These are phyloP conservation scores for Chaenodraco wilsoni DNA, from an alignment of 2,797 vertebrate genomes.

Conservation along the genomic window DNA sequence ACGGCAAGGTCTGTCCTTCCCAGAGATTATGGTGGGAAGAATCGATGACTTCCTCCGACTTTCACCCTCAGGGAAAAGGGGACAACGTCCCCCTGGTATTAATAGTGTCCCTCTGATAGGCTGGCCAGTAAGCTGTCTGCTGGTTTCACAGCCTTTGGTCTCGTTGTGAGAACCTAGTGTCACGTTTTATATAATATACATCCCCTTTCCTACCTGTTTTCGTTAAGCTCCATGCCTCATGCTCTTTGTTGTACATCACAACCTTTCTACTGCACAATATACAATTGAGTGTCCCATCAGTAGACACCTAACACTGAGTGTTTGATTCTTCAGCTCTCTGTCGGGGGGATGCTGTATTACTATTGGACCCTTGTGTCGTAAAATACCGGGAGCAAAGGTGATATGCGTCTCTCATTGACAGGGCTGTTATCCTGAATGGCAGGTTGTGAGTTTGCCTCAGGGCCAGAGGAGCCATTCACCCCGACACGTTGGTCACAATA, in stretches of 20 bases:
- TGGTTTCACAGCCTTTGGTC: constrained; percentile 48
- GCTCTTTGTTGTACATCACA: constrained; percentile 62
- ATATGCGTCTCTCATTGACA: constrained; percentile 43
- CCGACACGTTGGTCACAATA: constrained; percentile 48
- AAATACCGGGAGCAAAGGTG: constrained; percentile 51
- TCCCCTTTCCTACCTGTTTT: constrained; percentile 60
- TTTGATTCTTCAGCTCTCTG: constrained; percentile 51
- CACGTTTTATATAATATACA: constrained; percentile 55
- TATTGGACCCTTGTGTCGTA: constrained; percentile 39
- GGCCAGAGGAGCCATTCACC: constrained; percentile 46
- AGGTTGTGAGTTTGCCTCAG: constrained; percentile 44
- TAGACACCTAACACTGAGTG: constrained; percentile 60
- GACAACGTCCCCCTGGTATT: constrained; percentile 73
- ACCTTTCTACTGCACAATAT: constrained; percentile 55
- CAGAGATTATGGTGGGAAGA: constrained; percentile 81
- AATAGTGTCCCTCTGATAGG: constrained; percentile 75
- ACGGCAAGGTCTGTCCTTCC: constrained; percentile 73
- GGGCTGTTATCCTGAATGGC: constrained; percentile 47
- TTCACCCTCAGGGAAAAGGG: constrained; percentile 63
- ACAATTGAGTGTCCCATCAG: constrained; percentile 61
- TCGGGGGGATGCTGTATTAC: constrained; percentile 40
- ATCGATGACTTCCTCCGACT: constrained; percentile 81
- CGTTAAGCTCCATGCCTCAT: constrained; percentile 37
- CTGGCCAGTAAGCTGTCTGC: constrained; percentile 33
- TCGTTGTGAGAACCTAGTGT: constrained; percentile 64